Evolutionary conservation across 2,797 vertebrate genomes (phyloP).

Genomic region (Tokudaia tokunoshimensis): DNA sequence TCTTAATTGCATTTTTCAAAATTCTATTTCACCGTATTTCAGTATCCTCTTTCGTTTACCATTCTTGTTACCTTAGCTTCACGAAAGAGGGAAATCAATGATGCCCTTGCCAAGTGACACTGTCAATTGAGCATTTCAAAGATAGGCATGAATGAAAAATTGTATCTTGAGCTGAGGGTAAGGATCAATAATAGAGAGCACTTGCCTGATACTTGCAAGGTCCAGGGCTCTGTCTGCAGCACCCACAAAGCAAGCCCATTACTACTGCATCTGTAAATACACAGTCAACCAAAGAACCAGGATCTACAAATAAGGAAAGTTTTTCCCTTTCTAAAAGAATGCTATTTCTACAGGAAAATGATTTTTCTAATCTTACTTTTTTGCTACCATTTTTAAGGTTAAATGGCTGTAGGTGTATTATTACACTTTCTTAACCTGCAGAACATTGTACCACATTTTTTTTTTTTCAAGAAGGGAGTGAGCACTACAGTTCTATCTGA

Average conservation of each 20-base stretch:
- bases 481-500: constrained; percentile 8
- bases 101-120: not conserved
- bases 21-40: not conserved
- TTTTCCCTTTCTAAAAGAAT: constrained; percentile 53
- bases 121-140: constrained; percentile 28
- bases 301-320: not conserved
- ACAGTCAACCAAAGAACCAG: constrained; percentile 26
- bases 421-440: not conserved
- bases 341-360: constrained; percentile 41
- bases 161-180: not conserved
- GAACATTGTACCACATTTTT: constrained; percentile 37
- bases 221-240: not conserved
- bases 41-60: constrained; percentile 24
- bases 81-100: not conserved
- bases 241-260: not conserved
- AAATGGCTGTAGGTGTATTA: not conserved
- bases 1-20: not conserved
- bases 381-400: constrained; percentile 25
- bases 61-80: not conserved
- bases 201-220: not conserved
- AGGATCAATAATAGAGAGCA: not conserved
- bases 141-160: not conserved
- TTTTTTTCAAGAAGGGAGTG: not conserved
- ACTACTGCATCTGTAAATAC: not conserved
- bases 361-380: not conserved